Conservation (phyloP, 2,113 vertebrate species). For the Taurulus bubalis region DNA sequence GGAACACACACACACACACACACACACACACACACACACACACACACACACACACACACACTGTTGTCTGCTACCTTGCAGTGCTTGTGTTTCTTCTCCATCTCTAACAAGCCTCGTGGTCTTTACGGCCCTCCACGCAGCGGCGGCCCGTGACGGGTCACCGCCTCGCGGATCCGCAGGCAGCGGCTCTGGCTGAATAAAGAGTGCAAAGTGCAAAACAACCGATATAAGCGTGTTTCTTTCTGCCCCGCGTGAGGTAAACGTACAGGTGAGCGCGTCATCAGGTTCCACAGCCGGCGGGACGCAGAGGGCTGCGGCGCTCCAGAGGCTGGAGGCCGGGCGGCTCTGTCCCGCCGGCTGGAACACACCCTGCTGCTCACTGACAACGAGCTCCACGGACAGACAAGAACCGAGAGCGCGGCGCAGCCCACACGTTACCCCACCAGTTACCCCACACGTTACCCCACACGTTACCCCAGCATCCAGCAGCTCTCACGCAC, state of each 20-base stretch:
- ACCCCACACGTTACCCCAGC: no score
- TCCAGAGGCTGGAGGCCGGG: slow-evolving; percentile 14
- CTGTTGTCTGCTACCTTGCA: neutral
- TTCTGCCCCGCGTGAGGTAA: neutral
- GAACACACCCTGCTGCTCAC: no score
- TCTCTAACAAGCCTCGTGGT: neutral
- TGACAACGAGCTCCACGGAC: no score
- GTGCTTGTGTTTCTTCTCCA: neutral
- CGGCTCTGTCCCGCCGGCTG: neutral
- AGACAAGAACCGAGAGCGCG: no score
- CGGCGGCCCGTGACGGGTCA: neutral
- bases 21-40: neutral
- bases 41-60: neutral
- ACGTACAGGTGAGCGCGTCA: slow-evolving; percentile 1
- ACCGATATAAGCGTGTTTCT: neutral
- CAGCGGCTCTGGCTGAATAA: neutral
- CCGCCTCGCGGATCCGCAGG: neutral
- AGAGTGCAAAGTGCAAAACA: neutral
- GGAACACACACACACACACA: neutral
- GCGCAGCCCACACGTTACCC: no score
- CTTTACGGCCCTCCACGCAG: neutral
- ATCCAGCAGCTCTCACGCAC: no score
- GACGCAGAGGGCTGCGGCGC: slow-evolving; percentile 35
- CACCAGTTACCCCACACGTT: no score
- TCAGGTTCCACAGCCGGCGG: neutral